These are phyloP conservation scores for Rousettus madagascariensis DNA, from an alignment of 2,797 vertebrate species.

Conservation along the genomic window DNA sequence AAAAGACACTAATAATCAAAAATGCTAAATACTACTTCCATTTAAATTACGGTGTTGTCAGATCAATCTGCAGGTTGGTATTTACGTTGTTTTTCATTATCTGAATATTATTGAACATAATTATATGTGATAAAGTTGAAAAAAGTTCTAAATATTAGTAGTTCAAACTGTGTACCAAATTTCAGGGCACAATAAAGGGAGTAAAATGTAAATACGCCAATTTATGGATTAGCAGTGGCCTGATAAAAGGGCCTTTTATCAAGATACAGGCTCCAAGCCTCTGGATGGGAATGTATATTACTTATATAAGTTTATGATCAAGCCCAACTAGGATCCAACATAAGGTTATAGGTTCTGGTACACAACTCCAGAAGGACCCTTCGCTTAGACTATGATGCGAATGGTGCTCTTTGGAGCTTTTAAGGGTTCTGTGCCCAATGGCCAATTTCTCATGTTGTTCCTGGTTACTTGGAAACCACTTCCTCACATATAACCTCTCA, in stretches of 20 bases:
- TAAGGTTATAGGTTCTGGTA: not conserved
- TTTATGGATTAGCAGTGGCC: not conserved
- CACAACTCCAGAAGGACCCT: not conserved
- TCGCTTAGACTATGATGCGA: not conserved
- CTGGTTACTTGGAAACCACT: not conserved
- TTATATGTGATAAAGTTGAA: not conserved
- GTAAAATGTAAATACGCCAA: not conserved
- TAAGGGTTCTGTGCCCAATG: not conserved
- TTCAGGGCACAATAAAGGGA: not conserved
- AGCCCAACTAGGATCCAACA: not conserved
- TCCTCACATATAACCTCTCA: not conserved
- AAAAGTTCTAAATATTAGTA: not conserved
- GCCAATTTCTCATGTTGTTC: not conserved
- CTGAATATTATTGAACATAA: not conserved
- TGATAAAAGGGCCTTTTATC: not conserved
- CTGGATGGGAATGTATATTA: not conserved
- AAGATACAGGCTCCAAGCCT: not conserved
- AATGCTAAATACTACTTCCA: conserved; percentile 13
- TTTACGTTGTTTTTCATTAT: conserved; percentile 19
- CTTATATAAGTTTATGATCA: not conserved
- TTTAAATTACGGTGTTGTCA: not conserved
- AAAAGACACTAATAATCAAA: not conserved
- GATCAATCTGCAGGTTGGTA: not conserved
- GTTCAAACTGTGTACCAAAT: not conserved
- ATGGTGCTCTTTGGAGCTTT: not conserved